Evolutionary conservation across 2,113 vertebrate species (phyloP).

Genomic region (Paraplagusia blochii): DNA sequence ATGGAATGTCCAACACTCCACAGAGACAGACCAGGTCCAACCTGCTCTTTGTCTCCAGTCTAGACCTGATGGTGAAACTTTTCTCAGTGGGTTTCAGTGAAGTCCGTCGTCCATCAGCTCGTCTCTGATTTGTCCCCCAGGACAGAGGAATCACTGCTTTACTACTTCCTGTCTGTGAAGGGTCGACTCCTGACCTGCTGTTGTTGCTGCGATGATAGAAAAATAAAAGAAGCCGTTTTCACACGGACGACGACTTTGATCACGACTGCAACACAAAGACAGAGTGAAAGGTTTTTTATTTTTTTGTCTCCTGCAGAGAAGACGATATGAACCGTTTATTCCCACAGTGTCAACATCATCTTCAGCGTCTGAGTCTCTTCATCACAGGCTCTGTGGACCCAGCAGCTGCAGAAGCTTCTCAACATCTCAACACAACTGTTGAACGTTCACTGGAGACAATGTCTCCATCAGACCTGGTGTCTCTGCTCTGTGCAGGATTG

Average conservation of each 20-base stretch:
- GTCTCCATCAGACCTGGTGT: background rate
- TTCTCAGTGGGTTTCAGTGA: background rate
- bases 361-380: background rate
- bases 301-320: no score
- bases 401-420: no score
- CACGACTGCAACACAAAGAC: background rate
- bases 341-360: background rate
- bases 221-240: background rate
- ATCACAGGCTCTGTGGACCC: no score
- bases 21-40: no score
- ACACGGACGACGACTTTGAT: background rate
- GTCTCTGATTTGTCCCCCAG: background rate
- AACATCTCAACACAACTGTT: slow-evolving; percentile 4
- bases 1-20: no score
- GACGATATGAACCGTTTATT: background rate
- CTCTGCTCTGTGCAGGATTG: slow-evolving; percentile 17
- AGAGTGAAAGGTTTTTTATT: no score
- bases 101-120: background rate
- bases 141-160: background rate
- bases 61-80: no score
- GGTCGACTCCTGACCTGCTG: slow-evolving; percentile 1
- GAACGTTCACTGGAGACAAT: slow-evolving; percentile 2
- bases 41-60: no score
- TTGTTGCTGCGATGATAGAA: slow-evolving; percentile 1
- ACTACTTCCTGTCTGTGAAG: slow-evolving; percentile 22